Conservation (phyloP, 1,140 invertebrate species). For the Papilio dardanus region DNA sequence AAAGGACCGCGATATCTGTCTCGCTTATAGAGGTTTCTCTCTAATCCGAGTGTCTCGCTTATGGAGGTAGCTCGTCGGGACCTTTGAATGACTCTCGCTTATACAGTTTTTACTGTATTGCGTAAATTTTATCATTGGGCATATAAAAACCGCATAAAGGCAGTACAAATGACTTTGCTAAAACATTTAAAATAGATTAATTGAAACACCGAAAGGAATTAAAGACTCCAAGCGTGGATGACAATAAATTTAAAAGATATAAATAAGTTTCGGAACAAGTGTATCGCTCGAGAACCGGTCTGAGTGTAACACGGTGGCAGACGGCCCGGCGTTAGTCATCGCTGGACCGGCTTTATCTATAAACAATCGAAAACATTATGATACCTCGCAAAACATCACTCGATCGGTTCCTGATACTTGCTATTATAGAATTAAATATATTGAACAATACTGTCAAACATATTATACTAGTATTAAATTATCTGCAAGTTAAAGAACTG, state of each 20-base stretch:
- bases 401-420: conserved; percentile 36
- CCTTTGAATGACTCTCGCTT: too few relatives aligned
- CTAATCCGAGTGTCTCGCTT: too few relatives aligned
- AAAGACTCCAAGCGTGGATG: conserved; percentile 2
- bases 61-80: too few relatives aligned
- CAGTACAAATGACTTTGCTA: too few relatives aligned
- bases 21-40: too few relatives aligned
- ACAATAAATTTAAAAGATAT: conserved; percentile 32
- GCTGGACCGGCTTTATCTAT: not conserved
- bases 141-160: too few relatives aligned
- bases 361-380: conserved; percentile 37
- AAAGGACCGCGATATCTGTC: too few relatives aligned
- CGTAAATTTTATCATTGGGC: too few relatives aligned
- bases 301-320: conserved; percentile 69
- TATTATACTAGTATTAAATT: too few relatives aligned
- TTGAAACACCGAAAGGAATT: not conserved
- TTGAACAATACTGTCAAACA: not conserved
- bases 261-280: conserved; percentile 46
- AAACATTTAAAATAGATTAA: conserved; percentile 15
- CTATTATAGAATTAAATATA: not conserved
- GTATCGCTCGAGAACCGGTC: conserved; percentile 51
- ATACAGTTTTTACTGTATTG: too few relatives aligned
- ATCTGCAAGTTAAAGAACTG: too few relatives aligned
- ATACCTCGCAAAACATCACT: not conserved
- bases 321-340: conserved; percentile 65